Evolutionary conservation across 2,888 invertebrate species (phyloP).

Genomic region (Pedicia rivosa): DNA sequence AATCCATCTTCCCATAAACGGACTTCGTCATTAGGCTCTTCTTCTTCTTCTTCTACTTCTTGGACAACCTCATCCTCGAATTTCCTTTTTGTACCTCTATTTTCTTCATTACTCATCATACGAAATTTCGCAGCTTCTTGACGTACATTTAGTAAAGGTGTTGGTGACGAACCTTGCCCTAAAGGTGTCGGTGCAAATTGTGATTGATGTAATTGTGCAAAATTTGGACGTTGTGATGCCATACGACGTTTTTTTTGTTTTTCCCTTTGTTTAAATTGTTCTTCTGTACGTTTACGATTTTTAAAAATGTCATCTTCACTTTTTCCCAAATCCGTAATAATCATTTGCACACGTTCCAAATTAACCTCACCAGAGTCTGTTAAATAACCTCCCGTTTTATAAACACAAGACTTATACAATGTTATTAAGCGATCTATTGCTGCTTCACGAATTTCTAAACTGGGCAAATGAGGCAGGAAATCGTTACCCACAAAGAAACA

Average conservation of each 20-base stretch:
- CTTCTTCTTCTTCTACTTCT: constrained; percentile 44
- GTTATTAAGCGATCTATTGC: constrained; percentile 88
- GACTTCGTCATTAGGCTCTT: constrained; percentile 74
- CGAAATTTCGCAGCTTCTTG: constrained; percentile 50
- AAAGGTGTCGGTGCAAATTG: constrained; percentile 63
- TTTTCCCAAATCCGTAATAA: constrained; percentile 84
- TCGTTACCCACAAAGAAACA: constrained; percentile 99
- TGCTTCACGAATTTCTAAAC: constrained; percentile 91
- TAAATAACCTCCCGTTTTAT: constrained; percentile 87
- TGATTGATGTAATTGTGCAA: constrained; percentile 48
- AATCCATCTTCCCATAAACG: constrained; percentile 93
- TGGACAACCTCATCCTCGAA: constrained; percentile 30
- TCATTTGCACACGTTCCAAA: constrained; percentile 83
- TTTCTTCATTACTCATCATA: constrained; percentile 33
- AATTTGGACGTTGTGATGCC: constrained; percentile 42
- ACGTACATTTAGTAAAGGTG: constrained; percentile 49
- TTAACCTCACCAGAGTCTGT: constrained; percentile 92
- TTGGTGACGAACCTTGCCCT: constrained; percentile 35
- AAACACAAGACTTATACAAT: constrained; percentile 87
- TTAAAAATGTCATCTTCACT: constrained; percentile 97
- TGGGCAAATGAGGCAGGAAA: constrained; percentile 94
- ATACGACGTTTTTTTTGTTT: constrained; percentile 47
- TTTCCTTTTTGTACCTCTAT: constrained; percentile 34
- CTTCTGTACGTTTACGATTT: constrained; percentile 71
- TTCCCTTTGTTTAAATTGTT: constrained; percentile 62